Percentiles rank a stretch among this genome's conserved stretches.
Conservation (phyloP, 2,888 invertebrate genomes). For the Leptinotarsa tumamoca region DNA sequence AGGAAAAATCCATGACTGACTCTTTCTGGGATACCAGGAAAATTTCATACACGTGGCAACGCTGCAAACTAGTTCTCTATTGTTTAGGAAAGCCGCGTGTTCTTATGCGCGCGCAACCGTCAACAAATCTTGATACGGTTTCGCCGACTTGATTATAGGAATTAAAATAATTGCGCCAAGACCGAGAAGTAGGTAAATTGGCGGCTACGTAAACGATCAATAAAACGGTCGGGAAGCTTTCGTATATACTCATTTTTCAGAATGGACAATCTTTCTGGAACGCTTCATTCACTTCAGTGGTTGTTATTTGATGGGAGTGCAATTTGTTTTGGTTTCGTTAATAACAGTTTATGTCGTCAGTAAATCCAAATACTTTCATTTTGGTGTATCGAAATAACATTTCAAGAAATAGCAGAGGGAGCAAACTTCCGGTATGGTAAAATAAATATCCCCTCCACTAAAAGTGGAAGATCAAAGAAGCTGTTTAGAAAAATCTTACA, state of each 20-base stretch:
- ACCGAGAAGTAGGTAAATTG: not conserved
- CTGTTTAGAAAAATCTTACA: no score
- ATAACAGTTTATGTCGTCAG: no score
- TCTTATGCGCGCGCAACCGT: constrained; percentile 20
- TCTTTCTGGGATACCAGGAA: not conserved
- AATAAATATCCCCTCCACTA: no score
- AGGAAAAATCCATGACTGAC: not conserved
- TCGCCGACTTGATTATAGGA: constrained; percentile 7
- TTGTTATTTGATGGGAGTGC: no score
- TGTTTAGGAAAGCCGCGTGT: constrained; percentile 24
- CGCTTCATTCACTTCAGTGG: no score
- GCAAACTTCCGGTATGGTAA: no score
- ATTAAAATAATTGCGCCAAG: constrained; percentile 11
- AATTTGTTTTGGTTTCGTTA: no score
- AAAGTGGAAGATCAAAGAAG: no score
- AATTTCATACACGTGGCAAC: constrained; percentile 8
- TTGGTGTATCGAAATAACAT: no score
- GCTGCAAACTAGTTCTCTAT: not conserved
- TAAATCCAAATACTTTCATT: no score
- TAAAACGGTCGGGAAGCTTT: constrained; percentile 5
- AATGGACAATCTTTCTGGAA: no score
- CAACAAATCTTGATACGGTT: constrained; percentile 17
- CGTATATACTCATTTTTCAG: not conserved
- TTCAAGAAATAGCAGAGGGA: no score
- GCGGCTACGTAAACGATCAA: constrained; percentile 14